These are phyloP conservation scores for Rhegmatorhina hoffmannsi DNA, from an alignment of 2,113 vertebrate genomes.

Conservation along the genomic window DNA sequence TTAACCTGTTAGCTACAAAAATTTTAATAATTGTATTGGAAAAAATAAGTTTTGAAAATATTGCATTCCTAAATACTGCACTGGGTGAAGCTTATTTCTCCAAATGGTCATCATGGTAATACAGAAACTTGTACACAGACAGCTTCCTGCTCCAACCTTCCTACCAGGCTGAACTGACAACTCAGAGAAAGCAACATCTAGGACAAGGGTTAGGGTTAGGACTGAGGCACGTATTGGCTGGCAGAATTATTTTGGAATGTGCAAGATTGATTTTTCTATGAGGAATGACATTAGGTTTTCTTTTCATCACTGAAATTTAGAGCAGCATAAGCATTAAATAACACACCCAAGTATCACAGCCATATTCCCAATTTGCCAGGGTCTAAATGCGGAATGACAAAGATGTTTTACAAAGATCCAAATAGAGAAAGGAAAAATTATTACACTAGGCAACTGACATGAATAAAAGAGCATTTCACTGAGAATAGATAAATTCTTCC, in stretches of 20 bases:
- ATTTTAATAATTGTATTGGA: neutral
- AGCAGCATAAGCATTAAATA: neutral
- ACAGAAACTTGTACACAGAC: neutral
- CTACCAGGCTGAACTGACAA: conserved; percentile 6
- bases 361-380: neutral
- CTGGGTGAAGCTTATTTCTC: neutral
- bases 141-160: neutral
- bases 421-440: neutral
- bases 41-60: neutral
- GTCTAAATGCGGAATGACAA: neutral
- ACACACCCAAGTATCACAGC: neutral
- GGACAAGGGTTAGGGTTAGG: too few species aligned
- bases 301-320: neutral
- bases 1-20: neutral
- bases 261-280: neutral
- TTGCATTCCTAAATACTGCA: neutral
- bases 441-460: neutral
- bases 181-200: neutral
- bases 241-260: neutral
- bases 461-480: neutral
- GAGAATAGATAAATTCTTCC: neutral
- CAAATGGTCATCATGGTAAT: neutral
- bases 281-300: conserved; percentile 39
- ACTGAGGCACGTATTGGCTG: neutral
- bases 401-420: neutral